Conservation (phyloP, 2,113 vertebrate genomes). For the Dipodomys stephensi region DNA sequence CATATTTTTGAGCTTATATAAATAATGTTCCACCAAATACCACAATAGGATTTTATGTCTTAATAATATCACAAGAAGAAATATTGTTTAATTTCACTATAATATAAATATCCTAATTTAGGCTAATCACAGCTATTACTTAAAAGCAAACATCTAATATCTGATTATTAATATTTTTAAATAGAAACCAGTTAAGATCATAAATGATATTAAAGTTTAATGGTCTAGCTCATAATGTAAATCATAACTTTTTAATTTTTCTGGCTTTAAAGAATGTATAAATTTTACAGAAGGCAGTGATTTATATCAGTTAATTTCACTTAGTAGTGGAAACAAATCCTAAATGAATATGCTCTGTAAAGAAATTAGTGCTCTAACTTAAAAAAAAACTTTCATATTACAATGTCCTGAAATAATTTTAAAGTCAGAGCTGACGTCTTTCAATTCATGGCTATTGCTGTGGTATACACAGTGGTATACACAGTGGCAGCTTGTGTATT, state of each 20-base stretch:
- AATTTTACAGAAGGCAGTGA: not conserved
- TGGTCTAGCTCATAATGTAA: not conserved
- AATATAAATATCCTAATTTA: conserved; percentile 47
- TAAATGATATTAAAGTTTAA: conserved; percentile 39
- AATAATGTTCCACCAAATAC: conserved; percentile 43
- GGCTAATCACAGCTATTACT: not conserved
- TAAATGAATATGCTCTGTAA: not conserved
- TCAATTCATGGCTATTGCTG: not conserved
- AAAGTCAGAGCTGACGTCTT: not conserved
- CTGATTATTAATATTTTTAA: conserved; percentile 42
- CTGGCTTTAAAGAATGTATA: not conserved
- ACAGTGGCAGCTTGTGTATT: accelerated
- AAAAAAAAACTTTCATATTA: not conserved
- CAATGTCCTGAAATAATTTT: not conserved
- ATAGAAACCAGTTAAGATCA: conserved; percentile 6
- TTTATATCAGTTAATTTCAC: not conserved
- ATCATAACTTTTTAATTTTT: conserved; percentile 9
- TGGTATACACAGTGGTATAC: accelerated
- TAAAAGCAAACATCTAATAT: conserved; percentile 24
- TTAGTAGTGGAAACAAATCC: not conserved
- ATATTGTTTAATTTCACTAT: conserved; percentile 41
- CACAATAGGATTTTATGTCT: conserved; percentile 42
- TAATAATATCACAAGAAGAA: conserved; percentile 43
- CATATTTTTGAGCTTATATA: conserved; percentile 35
- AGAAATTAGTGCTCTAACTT: conserved; percentile 1